phyloP scores from a whole-genome alignment of 2,888 invertebrate species.

The Coronaproctus castanopsis region DNA sequence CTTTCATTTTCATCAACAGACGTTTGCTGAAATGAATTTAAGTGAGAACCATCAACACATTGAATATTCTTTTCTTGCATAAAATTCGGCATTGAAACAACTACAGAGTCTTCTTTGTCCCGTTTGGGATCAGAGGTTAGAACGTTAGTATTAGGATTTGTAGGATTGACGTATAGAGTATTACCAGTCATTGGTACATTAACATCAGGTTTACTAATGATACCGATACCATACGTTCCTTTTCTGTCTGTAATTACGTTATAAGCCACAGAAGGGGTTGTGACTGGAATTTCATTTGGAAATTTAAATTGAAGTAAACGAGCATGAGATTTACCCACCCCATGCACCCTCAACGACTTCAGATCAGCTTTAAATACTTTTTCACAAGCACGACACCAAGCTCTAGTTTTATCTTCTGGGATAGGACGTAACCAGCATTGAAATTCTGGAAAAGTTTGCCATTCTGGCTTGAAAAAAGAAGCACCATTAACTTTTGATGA shows the following conservation, averaged over 20 bases:
- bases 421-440: slow-evolving; percentile 17
- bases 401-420: slow-evolving; percentile 15
- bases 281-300: slow-evolving; percentile 13
- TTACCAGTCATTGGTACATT: slow-evolving; percentile 14
- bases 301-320: slow-evolving; percentile 14
- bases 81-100: slow-evolving; percentile 10
- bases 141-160: slow-evolving; percentile 15
- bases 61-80: slow-evolving; percentile 3
- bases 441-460: slow-evolving; percentile 18
- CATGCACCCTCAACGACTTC: slow-evolving; percentile 16
- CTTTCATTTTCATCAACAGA: slow-evolving; percentile 10
- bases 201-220: slow-evolving; percentile 15
- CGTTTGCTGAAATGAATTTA: slow-evolving; percentile 10
- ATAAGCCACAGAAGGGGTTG: slow-evolving; percentile 13
- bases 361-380: slow-evolving; percentile 16
- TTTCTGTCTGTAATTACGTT: slow-evolving; percentile 16
- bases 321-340: slow-evolving; percentile 16
- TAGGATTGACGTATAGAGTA: slow-evolving; percentile 16
- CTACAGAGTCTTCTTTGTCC: slow-evolving; percentile 12
- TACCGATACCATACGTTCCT: slow-evolving; percentile 16
- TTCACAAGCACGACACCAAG: slow-evolving; percentile 17
- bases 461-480: slow-evolving; percentile 13
- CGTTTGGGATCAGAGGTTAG: slow-evolving; percentile 12
- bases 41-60: slow-evolving; percentile 6
- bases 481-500: neutral